Conservation (phyloP, 1,140 invertebrate genomes). For the Trichogramma pretiosum region DNA sequence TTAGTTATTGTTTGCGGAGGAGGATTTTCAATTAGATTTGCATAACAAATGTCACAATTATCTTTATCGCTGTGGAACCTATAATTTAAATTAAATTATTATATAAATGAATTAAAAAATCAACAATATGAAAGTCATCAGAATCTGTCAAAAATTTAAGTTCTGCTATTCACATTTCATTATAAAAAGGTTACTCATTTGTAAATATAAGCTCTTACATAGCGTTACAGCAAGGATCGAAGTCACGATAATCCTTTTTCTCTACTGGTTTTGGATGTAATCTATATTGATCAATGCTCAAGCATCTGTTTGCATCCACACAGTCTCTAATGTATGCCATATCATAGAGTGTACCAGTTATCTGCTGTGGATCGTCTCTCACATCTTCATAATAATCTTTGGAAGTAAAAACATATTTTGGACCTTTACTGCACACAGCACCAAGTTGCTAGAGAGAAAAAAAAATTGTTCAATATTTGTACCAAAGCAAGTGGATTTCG, state of each 20-base stretch:
- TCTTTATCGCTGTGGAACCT: conserved; percentile 15
- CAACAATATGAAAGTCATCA: too few relatives aligned
- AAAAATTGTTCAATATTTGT: background rate
- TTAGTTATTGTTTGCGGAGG: too few relatives aligned
- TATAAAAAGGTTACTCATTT: background rate
- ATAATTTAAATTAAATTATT: background rate
- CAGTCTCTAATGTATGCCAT: conserved; percentile 15
- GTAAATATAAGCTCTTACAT: too few relatives aligned
- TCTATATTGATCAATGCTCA: conserved; percentile 15
- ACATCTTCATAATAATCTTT: conserved; percentile 9
- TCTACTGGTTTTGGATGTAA: conserved; percentile 6
- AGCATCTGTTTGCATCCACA: conserved; percentile 16
- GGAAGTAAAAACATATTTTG: conserved; percentile 13
- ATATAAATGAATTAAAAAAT: too few relatives aligned
- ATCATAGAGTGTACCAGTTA: conserved; percentile 1
- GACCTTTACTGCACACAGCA: conserved; percentile 4
- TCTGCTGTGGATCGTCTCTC: too few relatives aligned
- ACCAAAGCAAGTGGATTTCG: background rate
- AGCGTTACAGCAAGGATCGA: conserved; percentile 12
- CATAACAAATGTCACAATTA: too few relatives aligned
- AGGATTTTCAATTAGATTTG: too few relatives aligned
- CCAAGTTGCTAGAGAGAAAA: conserved; percentile 12
- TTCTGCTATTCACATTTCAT: too few relatives aligned
- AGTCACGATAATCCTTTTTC: conserved; percentile 13
- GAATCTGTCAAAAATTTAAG: too few relatives aligned